A percentile compares a stretch with the other conserved stretches of the same genome.
Conservation (phyloP, 2,797 vertebrate genomes). For the Sternotherus odoratus region DNA sequence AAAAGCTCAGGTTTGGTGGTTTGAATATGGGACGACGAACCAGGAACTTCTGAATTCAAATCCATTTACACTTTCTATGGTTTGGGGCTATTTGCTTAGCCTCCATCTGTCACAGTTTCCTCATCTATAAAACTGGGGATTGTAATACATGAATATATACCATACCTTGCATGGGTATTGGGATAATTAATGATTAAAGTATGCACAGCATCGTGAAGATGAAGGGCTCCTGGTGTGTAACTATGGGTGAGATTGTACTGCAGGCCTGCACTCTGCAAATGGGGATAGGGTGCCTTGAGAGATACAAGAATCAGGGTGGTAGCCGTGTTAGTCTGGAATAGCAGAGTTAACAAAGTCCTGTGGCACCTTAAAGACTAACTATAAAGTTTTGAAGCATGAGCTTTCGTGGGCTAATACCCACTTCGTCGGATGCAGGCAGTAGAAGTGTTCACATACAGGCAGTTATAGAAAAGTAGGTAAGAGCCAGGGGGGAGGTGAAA, state of each 20-base stretch:
- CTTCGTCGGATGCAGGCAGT: no score
- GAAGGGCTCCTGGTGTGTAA: background rate
- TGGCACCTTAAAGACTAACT: no score
- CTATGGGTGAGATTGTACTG: background rate
- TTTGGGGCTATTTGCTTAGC: background rate
- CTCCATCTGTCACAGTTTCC: background rate
- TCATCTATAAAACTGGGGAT: background rate
- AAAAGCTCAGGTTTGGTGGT: background rate
- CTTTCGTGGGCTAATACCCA: no score
- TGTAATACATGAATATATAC: background rate
- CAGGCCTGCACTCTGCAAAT: background rate
- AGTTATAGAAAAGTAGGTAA: no score
- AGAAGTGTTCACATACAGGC: no score
- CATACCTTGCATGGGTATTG: background rate
- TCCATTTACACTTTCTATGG: background rate
- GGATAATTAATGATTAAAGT: background rate
- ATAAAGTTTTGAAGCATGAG: no score
- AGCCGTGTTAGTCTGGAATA: no score
- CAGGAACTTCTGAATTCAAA: background rate
- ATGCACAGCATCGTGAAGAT: background rate
- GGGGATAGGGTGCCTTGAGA: background rate
- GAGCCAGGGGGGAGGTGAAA: no score
- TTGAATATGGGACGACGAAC: background rate
- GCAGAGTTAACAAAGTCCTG: no score
- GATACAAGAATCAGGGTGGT: no score